Evolutionary conservation across 2,888 invertebrate species (phyloP), one percentile per base, ranked within the genome.

Genomic region (Dioctria rufipes): DNA sequence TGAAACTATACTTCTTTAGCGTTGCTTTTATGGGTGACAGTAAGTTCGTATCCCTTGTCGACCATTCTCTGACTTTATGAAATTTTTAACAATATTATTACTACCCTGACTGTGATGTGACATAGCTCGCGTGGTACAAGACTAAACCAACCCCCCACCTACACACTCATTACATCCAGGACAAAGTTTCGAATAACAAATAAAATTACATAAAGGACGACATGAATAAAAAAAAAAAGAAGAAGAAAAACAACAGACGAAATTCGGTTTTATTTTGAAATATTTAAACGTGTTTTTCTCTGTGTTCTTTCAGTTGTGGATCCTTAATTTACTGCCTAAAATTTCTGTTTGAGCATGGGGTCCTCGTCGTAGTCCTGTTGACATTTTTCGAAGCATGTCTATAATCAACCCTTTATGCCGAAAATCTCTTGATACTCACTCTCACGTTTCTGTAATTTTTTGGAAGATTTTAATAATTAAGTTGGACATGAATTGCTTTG

Each of bases 361-460:
- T 25, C 25, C 25, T 25, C 25, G 25, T 25, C 25, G 25, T 25
- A 49, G 46, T 11, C 39, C 63, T 77, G 63, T 77, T 61, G 61
- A 77, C 61, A 63, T 46, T 63, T 37, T 37, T 63, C 25, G 37
- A 46, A 46, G 63, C 77, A 46, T 63, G 63, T 77, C 77, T 40
- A 25, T 25, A 25, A 25, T 2, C 25, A 25, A 77, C 63, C 63
- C 63, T 77, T 77, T 77, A 51, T 77, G 25, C 39, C 61, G 63
- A 60, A 71, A 71, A 40, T 78, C 78, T 71, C 81, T 63, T 69
- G 81, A 78, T 25, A 25, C 25, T 25, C 71, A 81, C 51, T 43
- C 37, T 78, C 81, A 81, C 78, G 81, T 81, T 78, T 69, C 60
- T 81, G 78, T 78, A 63, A 81, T 81, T 69, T 78, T 78, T 78